Percentiles rank a stretch among this genome's conserved stretches.
Evolutionary conservation across 1,140 invertebrate genomes (phyloP).

Genomic region (Pentalonia nigronervosa): DNA sequence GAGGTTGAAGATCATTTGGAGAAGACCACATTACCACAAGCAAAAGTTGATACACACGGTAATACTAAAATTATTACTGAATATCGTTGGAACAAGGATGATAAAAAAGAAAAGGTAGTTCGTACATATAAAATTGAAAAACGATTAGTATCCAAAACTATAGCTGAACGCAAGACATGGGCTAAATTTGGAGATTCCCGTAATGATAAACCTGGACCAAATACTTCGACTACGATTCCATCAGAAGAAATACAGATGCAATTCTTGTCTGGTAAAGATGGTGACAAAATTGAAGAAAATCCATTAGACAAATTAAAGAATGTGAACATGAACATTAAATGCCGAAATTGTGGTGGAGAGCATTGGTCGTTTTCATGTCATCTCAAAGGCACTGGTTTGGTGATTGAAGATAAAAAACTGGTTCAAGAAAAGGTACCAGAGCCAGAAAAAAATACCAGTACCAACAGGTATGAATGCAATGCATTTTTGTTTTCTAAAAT

Average conservation of each 20-base stretch:
- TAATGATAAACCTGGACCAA: slow-evolving; percentile 92
- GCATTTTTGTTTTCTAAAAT: not conserved
- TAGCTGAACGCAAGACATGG: slow-evolving; percentile 92
- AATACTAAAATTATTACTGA: slow-evolving; percentile 89
- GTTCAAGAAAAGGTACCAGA: slow-evolving; percentile 33
- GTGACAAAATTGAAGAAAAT: slow-evolving; percentile 85
- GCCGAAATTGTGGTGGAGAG: slow-evolving; percentile 92
- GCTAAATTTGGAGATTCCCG: slow-evolving; percentile 91
- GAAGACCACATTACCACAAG: slow-evolving; percentile 77
- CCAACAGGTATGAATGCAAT: slow-evolving; percentile 20
- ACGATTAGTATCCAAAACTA: slow-evolving; percentile 88
- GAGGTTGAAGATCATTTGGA: slow-evolving; percentile 79
- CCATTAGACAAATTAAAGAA: slow-evolving; percentile 77
- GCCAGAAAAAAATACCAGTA: slow-evolving; percentile 42
- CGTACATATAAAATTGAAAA: slow-evolving; percentile 92
- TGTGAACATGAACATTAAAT: slow-evolving; percentile 86
- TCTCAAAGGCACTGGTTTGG: slow-evolving; percentile 80
- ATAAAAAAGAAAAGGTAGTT: slow-evolving; percentile 84
- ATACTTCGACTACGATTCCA: slow-evolving; percentile 94
- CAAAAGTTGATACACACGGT: slow-evolving; percentile 84
- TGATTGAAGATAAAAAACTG: slow-evolving; percentile 38
- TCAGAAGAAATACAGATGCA: slow-evolving; percentile 95
- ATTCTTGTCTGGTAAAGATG: slow-evolving; percentile 85
- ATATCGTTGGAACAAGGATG: slow-evolving; percentile 89
- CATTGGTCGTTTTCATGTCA: slow-evolving; percentile 98